phyloP scores from a whole-genome alignment of 2,113 vertebrate genomes.

The Emydocephalus ijimae region DNA sequence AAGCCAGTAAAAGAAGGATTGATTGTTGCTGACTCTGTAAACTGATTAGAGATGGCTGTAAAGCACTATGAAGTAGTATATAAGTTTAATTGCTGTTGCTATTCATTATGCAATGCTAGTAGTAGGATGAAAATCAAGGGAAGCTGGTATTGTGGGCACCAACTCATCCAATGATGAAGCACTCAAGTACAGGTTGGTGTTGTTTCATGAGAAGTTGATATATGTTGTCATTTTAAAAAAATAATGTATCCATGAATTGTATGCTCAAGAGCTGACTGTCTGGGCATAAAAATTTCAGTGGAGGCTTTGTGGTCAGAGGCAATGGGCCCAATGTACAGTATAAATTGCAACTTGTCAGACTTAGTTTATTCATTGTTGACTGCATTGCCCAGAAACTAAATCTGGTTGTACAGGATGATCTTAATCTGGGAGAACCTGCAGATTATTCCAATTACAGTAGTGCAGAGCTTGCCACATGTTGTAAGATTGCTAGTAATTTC shows the following conservation, averaged over 20 bases:
- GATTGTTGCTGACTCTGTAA: background rate
- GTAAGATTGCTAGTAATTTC: background rate
- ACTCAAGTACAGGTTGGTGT: background rate
- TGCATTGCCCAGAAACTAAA: background rate
- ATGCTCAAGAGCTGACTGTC: background rate
- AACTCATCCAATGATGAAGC: background rate
- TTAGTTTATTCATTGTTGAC: background rate
- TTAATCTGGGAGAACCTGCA: background rate
- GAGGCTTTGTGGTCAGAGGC: background rate
- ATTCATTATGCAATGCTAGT: background rate
- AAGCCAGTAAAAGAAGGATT: background rate
- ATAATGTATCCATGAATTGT: background rate
- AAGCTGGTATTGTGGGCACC: background rate
- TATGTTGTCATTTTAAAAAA: background rate
- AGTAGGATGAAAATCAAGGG: background rate
- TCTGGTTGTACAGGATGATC: background rate
- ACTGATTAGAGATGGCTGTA: background rate
- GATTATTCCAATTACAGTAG: background rate
- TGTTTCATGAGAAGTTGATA: background rate
- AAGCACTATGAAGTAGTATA: background rate
- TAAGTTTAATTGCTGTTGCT: background rate
- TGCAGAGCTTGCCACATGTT: background rate
- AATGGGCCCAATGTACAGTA: background rate
- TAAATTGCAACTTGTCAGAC: background rate
- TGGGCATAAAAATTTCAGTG: background rate